Evolutionary conservation across 2,113 vertebrate species (phyloP).

Genomic region (Atlantisia rogersi): DNA sequence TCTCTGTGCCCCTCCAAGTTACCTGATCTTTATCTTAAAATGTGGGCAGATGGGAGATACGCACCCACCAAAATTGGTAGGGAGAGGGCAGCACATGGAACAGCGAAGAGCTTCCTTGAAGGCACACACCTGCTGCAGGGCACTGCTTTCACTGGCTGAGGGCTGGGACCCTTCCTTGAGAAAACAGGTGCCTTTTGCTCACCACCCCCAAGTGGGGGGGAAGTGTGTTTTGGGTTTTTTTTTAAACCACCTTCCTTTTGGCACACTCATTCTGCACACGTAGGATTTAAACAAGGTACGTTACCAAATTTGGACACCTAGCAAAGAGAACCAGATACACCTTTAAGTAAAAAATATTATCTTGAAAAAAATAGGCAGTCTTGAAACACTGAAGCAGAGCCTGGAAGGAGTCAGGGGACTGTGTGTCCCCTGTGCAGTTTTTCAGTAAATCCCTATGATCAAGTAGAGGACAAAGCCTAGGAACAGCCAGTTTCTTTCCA

Average conservation of each 20-base stretch:
- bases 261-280: too few relatives aligned
- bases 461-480: fast-evolving
- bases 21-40: neutral
- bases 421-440: neutral
- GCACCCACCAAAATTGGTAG: too few relatives aligned
- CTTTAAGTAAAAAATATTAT: fast-evolving
- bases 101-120: neutral
- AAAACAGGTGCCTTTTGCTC: neutral
- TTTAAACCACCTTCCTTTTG: neutral
- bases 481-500: neutral
- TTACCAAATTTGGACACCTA: neutral
- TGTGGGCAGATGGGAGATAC: fast-evolving
- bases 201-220: neutral
- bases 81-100: neutral
- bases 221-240: neutral
- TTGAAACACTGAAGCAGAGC: neutral
- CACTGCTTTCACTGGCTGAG: neutral
- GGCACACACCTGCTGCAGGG: fast-evolving
- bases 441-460: neutral
- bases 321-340: neutral
- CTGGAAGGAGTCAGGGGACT: neutral
- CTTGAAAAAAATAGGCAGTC: neutral
- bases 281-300: neutral
- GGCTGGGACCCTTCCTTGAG: neutral
- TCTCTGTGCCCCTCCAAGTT: too few relatives aligned